Base-by-base conservation (phyloP, 2,113 vertebrate genomes). In the Melanerpes aurifrons region DNA sequence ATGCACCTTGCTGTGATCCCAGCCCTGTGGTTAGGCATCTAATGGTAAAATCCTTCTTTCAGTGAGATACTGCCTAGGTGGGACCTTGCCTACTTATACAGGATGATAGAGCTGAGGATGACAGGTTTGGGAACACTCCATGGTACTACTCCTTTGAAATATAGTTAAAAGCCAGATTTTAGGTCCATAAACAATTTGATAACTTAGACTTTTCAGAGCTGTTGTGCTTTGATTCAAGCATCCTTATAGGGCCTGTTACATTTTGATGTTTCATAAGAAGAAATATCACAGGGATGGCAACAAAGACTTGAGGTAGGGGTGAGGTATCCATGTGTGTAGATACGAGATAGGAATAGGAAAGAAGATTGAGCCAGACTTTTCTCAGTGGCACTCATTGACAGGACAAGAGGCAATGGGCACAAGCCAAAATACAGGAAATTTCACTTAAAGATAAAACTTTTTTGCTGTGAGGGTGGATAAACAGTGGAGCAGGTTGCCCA, bases 1-100 rank as follows among this genome's bases (percentile, higher is more conserved):
- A 32, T 10, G 6, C 26, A 76, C 18, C 35, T 59, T 59, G 43
- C 18, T 75, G 48, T 48, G 62, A 35, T 74, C 58, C 91, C 64
- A 86, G 61, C 26, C 48, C 20, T 4, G 2, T 1, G 3, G 19
- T 75, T 77, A 62, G 16, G 24, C 32, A 66, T 0, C 0, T 74
- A 58, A 32, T 24, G 62, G 18, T 12, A 79, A 92, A 83, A 62
- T 32, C 7, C 5, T 91, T 67, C 75, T 68, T 56, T 21, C 31
- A 43, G 31, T 58, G 35, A 68, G 15, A 82, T n/a, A 22, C 28
- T 73, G 7, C 59, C 10, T 73, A 61, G n/a, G 17, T 29, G 61
- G 64, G 29, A 81, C 13, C 7, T 37, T 86, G 47, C 5, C 59
- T 63, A 10, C 29, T 74, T 77, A 8, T n/a, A 6, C 9, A 50